A percentile compares a stretch with the other conserved stretches of the same genome.
phyloP scores from a whole-genome alignment of 2,797 vertebrate genomes.

The Semaprochilodus insignis region DNA sequence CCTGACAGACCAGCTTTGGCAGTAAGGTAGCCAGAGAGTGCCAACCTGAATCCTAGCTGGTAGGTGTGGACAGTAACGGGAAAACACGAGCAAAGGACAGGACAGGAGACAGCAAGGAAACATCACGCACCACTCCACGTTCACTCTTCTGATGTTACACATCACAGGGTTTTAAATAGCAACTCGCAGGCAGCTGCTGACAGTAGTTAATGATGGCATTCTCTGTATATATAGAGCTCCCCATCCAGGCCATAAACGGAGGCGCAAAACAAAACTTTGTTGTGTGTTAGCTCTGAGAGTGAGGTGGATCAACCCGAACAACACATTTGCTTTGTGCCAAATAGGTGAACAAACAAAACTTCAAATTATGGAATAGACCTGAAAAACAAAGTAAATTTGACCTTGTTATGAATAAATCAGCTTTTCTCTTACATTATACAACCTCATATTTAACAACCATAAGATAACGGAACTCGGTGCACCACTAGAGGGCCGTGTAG shows the following conservation, averaged over 20 bases:
- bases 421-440: no score
- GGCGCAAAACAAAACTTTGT: slow-evolving; percentile 65
- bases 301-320: slow-evolving; percentile 6
- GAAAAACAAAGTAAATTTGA: no score
- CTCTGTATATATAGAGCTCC: slow-evolving; percentile 57
- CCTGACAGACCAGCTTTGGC: slow-evolving; percentile 7
- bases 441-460: no score
- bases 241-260: slow-evolving; percentile 64
- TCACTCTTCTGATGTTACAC: slow-evolving; percentile 72
- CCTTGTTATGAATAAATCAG: no score
- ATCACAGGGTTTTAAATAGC: slow-evolving; percentile 71
- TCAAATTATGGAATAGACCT: no score
- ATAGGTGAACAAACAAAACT: slow-evolving; percentile 5
- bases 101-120: slow-evolving; percentile 69
- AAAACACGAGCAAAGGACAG: slow-evolving; percentile 64
- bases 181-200: slow-evolving; percentile 63
- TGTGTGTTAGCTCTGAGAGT: slow-evolving; percentile 41
- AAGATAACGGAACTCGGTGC: no score
- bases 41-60: slow-evolving; percentile 25
- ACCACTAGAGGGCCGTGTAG: no score
- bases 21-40: background rate
- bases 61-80: slow-evolving; percentile 60
- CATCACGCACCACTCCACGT: slow-evolving; percentile 60
- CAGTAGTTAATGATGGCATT: slow-evolving; percentile 69
- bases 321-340: slow-evolving; percentile 40